These are phyloP conservation scores for Mobula birostris DNA, from an alignment of 2,113 vertebrate species.

Conservation along the genomic window DNA sequence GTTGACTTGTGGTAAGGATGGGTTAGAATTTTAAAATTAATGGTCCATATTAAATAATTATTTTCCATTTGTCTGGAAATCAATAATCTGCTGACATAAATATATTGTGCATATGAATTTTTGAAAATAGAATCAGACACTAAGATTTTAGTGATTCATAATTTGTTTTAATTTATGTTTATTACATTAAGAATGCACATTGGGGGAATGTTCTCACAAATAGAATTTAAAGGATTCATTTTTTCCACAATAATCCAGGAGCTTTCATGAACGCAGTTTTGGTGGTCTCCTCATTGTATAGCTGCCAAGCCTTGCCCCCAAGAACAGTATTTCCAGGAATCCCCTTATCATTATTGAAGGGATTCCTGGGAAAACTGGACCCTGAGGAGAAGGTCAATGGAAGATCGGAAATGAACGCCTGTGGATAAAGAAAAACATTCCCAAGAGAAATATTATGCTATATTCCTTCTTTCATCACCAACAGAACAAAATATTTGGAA, in stretches of 20 bases:
- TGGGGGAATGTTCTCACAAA: neutral
- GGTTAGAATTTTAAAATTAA: neutral
- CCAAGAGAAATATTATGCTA: neutral
- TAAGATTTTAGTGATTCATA: neutral
- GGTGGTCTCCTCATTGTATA: neutral
- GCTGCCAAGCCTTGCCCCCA: slow-evolving; percentile 79
- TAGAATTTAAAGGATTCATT: neutral
- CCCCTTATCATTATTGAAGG: slow-evolving; percentile 84
- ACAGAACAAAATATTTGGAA: neutral
- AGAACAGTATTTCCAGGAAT: slow-evolving; percentile 99
- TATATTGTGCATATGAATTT: too few relatives aligned
- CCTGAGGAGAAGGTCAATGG: slow-evolving; percentile 75
- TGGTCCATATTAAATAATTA: too few relatives aligned
- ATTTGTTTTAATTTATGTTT: neutral
- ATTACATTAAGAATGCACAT: neutral
- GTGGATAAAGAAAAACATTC: slow-evolving; percentile 3
- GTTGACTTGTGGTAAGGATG: neutral
- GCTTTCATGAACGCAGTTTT: neutral
- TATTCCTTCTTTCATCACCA: neutral
- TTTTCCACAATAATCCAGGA: neutral
- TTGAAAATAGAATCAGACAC: neutral
- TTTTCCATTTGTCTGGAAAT: neutral
- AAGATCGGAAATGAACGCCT: neutral
- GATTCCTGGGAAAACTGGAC: slow-evolving; percentile 99
- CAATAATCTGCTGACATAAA: neutral